Evolutionary conservation across 2,888 invertebrate genomes (phyloP).

Genomic region (Norana najaformis): DNA sequence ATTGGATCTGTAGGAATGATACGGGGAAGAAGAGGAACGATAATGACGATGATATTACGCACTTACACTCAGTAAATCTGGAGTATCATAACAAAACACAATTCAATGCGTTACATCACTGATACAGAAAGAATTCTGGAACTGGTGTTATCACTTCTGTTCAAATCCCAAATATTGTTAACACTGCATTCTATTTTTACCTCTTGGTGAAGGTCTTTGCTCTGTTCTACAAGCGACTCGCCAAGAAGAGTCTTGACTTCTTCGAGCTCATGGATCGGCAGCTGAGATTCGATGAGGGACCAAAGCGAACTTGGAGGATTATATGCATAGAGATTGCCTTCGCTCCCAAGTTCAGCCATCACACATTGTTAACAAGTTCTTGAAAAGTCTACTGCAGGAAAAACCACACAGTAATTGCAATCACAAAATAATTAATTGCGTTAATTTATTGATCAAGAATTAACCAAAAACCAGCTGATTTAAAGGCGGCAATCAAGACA

Average conservation of each 20-base stretch:
- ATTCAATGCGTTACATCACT: background rate
- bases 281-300: slow-evolving; percentile 56
- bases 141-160: background rate
- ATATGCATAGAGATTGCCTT: slow-evolving; percentile 44
- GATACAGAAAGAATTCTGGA: background rate
- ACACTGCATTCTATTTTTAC: slow-evolving; percentile 44
- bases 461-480: no score
- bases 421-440: no score
- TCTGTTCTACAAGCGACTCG: slow-evolving; percentile 57
- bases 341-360: background rate
- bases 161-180: background rate
- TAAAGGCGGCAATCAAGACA: no score
- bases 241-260: slow-evolving; percentile 60
- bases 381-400: slow-evolving; percentile 4
- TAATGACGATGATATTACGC: background rate
- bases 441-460: background rate
- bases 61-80: no score
- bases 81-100: background rate
- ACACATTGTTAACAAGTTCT: slow-evolving; percentile 18
- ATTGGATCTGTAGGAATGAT: no score
- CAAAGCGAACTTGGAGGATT: slow-evolving; percentile 59
- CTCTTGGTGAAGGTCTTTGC: slow-evolving; percentile 58
- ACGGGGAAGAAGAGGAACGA: background rate
- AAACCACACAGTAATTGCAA: no score
- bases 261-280: slow-evolving; percentile 53